Evolutionary conservation across 2,797 vertebrate genomes (phyloP), one percentile per base, ranked within the genome.

Genomic region (Saguinus oedipus): DNA sequence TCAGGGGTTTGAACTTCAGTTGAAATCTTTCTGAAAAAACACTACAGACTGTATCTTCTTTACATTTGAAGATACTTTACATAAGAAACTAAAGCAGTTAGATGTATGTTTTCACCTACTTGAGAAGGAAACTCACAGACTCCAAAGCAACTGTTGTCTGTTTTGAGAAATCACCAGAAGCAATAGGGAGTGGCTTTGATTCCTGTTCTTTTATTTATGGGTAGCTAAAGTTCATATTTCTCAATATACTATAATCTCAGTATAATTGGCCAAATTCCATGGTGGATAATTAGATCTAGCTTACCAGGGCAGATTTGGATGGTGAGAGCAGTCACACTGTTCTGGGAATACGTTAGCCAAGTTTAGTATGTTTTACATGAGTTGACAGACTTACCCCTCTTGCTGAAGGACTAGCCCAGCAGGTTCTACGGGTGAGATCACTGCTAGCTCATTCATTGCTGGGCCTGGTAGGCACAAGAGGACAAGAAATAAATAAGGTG

Each of bases 211-310:
- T 96, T 93, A 92, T 96, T 98, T 97, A 96, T 94, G 70, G 72
- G 83, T 12, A 88, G 46, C 64, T 95, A 93, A 97, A 96, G 96
- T 97, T 97, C 92, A 95, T n/a, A 70, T 97, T 98, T 95, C 95
- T 96, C 92, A 98, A 93, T 61, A 78, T 85, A 72, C 59, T 36
- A 78, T 97, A 90, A 97, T 97, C 85, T 97, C 82, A 85, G 85
- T 74, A 30, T 85, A 93, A 76, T 59, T 97, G 97, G 95, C 82
- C 82, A 89, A 91, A 95, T 92, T 97, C 92, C 95, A 96, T 0
- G 12, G 46, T 85, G 79, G 70, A 95, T 90, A 92, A 96, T 96
- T 90, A 94, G 76, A 93, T 92, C n/a, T 82, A 44, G 33, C 53
- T 90, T 89, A 94, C 78, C 68, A 88, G 85, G 72, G 78, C 53